Base-by-base conservation (phyloP, 1,140 invertebrate species). In the Plodia interpunctella region DNA sequence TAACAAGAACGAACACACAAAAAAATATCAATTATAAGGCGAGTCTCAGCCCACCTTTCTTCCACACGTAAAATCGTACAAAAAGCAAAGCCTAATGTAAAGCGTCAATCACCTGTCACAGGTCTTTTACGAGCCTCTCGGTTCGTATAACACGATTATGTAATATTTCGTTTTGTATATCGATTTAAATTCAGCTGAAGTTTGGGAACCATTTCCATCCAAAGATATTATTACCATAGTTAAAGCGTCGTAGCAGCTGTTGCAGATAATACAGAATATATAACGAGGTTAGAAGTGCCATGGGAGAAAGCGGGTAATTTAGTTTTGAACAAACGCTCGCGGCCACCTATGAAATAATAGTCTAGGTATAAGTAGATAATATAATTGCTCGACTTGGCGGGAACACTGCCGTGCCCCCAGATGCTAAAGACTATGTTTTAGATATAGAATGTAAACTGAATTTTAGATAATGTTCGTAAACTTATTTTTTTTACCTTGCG, bases 41-140 rank as follows among this genome's bases (percentile, higher is more conserved):
- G 38, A 44, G 38, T 17, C 5, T 15, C 10, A 3, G n/a, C 38
- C 15, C 38, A 2, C 15, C 13, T 44, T 10, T 32, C 30, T 32
- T 5, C 30, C 30, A 5, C 30, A 9, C 38, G 13, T 2, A 17
- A 44, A 44, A 3, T 44, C 38, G 3, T 2, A 15, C 6, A 13
- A 21, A 53, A 28, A 28, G 20, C 51, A 53, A 53, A 21, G 51
- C 51, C 5, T 53, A 53, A 53, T 53, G 51, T 53, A 25, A 53
- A 25, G 13, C 21, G 19, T 53, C 51, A 53, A 53, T 53, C 51
- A 53, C 51, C 21, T 53, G 51, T 53, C 51, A 53, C 9, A 20
- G 15, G 38, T 44, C 5, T 44, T 44, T 44, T 44, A 44, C 38
- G 15, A 17, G 13, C n/a, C 38, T 44, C 38, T 44, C 38, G 38